Evolutionary conservation across 2,888 invertebrate species (phyloP).

Genomic region (Chymomyza caudatula): DNA sequence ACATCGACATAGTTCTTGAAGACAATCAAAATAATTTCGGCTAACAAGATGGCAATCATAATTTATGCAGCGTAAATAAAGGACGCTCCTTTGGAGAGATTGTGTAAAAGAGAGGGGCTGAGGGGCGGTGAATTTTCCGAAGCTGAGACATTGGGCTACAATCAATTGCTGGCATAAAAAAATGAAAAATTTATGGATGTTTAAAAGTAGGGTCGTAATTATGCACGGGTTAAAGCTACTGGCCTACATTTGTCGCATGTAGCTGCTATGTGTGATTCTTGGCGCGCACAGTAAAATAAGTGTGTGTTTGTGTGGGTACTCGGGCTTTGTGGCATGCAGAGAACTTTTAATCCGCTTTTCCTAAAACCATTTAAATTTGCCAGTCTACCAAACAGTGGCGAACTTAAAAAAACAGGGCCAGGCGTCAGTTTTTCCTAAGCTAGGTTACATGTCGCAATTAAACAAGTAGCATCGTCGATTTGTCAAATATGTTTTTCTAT

Average conservation of each 20-base stretch:
- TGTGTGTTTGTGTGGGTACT: slow-evolving; percentile 28
- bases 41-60: slow-evolving; percentile 63
- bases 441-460: no score
- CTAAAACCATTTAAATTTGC: slow-evolving; percentile 72
- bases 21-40: slow-evolving; percentile 63
- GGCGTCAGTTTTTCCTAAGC: background rate
- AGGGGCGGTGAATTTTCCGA: slow-evolving; percentile 7
- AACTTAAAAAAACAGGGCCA: slow-evolving; percentile 6
- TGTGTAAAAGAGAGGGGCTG: slow-evolving; percentile 39
- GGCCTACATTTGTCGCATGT: slow-evolving; percentile 70
- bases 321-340: slow-evolving; percentile 72
- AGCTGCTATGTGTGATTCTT: background rate
- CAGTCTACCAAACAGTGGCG: slow-evolving; percentile 20
- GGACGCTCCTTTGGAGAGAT: slow-evolving; percentile 32
- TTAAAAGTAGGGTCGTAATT: slow-evolving; percentile 41
- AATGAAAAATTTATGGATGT: slow-evolving; percentile 1
- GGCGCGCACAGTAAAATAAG: background rate
- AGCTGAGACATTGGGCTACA: slow-evolving; percentile 45
- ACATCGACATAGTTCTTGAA: slow-evolving; percentile 38
- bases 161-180: background rate
- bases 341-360: slow-evolving; percentile 73
- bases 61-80: slow-evolving; percentile 68
- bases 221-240: slow-evolving; percentile 47
- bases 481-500: no score
- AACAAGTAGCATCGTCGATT: no score